Evolutionary conservation across 2,113 vertebrate genomes (phyloP), one percentile per base, ranked within the genome.

Genomic region (Pteruthius melanotis): DNA sequence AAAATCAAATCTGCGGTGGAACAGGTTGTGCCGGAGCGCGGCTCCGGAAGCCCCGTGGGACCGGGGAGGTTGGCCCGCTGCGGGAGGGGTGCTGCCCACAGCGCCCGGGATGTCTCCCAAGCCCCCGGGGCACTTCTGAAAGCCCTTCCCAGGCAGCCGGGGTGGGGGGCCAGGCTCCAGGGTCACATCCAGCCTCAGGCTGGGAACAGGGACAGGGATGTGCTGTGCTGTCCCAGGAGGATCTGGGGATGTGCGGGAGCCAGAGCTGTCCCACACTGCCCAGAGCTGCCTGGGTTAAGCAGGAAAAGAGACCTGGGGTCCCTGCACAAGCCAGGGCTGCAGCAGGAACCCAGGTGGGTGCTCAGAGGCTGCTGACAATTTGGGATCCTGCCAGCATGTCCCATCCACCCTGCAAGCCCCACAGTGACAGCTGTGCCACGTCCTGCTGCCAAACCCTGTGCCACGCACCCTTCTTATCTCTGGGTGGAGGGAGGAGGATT

Each of bases 1-100:
- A 87, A 84, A 87, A 87, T 61, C 83, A 57, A 94, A 94, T 90
- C 95, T 20, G 94, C 15, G 7, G 95, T 91, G 81, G 83, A 96
- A 97, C 95, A 92, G 94, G 91, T 95, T 97, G 93, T 93, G 88
- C 95, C 14, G 10, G 81, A 81, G 87, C 69, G 11, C 4, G 3
- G 83, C 86, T 63, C 42, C 0, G 69, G 94, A 53, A 90, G 89
- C n/a, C 22, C 59, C 11, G 28, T 45, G 89, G 79, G 70, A 75
- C 65, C 0, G 31, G 6, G 1, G 24, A 24, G 52, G 19, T 2
- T 35, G 77, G 71, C 75, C 26, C 3, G 2, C 31, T 10, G 24
- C 0, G 0, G 63, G 56, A 89, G 78, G 54, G 86, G 47, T 1
- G 52, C 83, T 94, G 83, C 87, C 79, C 2, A 2, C 8, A 10